Evolutionary conservation across 2,797 vertebrate species (phyloP).

Genomic region (Malacoctenus gilli): DNA sequence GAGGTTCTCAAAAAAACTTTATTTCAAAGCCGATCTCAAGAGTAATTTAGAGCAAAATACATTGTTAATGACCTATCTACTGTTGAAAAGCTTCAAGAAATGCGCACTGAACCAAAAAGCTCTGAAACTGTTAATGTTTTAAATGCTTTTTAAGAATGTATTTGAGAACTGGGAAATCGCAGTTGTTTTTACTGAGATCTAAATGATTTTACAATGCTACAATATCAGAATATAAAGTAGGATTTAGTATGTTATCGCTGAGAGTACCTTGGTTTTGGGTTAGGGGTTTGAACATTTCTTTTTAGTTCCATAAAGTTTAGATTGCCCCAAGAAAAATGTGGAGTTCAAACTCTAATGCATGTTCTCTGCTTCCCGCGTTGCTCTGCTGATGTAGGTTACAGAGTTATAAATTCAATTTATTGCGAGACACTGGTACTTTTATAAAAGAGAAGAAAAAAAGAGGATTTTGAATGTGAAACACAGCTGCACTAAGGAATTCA

Average conservation of each 20-base stretch:
- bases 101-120: constrained; percentile 13
- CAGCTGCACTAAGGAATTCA: constrained; percentile 4
- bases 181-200: constrained; percentile 5
- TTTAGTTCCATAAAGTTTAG: no score
- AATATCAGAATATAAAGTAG: no score
- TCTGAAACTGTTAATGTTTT: constrained; percentile 3
- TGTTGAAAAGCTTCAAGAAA: constrained; percentile 29
- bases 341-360: no score
- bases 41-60: constrained; percentile 16
- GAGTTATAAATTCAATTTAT: neutral
- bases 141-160: constrained; percentile 15
- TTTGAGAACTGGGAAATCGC: constrained; percentile 11
- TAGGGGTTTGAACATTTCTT: neutral
- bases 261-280: neutral
- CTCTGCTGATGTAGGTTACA: constrained; percentile 1
- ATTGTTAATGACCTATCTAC: constrained; percentile 17
- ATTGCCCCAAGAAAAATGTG: no score
- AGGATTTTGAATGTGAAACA: neutral
- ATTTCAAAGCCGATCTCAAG: constrained; percentile 28
- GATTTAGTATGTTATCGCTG: neutral
- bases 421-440: neutral
- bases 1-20: constrained; percentile 1
- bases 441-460: constrained; percentile 3
- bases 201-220: no score
- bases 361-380: no score